A percentile compares a stretch with the other conserved stretches of the same genome.
Conservation (phyloP, 2,888 invertebrate genomes). For the Drosophila melanosoma region DNA sequence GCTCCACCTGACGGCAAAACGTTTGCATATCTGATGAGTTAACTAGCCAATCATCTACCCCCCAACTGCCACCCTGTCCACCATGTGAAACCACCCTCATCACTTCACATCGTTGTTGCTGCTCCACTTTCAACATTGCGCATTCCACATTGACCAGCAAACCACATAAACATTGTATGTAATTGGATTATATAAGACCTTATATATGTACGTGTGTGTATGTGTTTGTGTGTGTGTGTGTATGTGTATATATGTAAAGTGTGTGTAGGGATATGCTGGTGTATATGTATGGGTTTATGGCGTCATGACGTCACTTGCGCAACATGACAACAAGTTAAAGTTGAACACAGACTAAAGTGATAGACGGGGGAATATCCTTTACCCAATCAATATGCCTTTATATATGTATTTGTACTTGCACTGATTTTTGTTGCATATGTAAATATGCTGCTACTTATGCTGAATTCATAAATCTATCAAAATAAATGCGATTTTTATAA, state of each 20-base stretch:
- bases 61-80: background rate
- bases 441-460: background rate
- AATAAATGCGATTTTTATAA: background rate
- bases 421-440: background rate
- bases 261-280: background rate
- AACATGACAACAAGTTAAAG: background rate
- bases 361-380: background rate
- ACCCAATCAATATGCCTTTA: background rate
- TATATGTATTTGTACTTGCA: background rate
- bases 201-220: background rate
- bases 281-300: background rate
- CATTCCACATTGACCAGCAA: constrained; percentile 36
- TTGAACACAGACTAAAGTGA: background rate
- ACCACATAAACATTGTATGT: constrained; percentile 1
- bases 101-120: constrained; percentile 6
- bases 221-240: too few relatives aligned
- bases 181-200: constrained; percentile 12
- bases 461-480: background rate
- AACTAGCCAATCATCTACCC: background rate
- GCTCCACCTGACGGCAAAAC: constrained; percentile 39
- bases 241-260: background rate
- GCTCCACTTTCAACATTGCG: constrained; percentile 44
- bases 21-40: constrained; percentile 53
- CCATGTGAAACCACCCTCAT: background rate
- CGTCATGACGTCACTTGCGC: constrained; percentile 4